Conservation (phyloP, 2,113 vertebrate genomes). For the Pelmatolapia mariae region DNA sequence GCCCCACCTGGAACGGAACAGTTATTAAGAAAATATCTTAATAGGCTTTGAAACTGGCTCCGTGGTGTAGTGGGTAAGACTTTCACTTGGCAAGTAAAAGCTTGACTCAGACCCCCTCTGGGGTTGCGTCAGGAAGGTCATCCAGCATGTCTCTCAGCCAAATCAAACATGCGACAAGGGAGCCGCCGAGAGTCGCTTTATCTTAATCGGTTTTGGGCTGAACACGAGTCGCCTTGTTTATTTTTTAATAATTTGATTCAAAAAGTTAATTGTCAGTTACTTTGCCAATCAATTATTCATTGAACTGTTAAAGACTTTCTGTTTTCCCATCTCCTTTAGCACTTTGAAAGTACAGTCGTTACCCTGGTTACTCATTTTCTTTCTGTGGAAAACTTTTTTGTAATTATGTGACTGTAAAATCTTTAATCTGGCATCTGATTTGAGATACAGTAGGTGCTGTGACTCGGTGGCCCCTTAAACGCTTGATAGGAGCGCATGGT, state of each 20-base stretch:
- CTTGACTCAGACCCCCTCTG: neutral
- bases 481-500: neutral
- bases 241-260: neutral
- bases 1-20: neutral
- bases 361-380: neutral
- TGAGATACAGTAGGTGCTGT: neutral
- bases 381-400: neutral
- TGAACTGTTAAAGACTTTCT: neutral
- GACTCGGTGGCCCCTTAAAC: neutral
- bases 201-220: neutral
- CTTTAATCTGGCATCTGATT: neutral
- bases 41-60: neutral
- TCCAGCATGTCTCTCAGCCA: neutral
- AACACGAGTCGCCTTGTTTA: neutral
- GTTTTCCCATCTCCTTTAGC: neutral
- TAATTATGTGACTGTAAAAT: neutral
- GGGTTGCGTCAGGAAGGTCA: neutral
- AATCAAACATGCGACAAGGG: neutral
- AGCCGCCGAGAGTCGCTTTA: neutral
- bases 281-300: neutral
- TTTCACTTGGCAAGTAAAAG: neutral
- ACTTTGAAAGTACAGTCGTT: neutral
- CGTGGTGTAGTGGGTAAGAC: neutral
- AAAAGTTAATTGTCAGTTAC: neutral
- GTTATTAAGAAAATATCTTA: neutral